A percentile compares a stretch with the other conserved stretches of the same genome.
These are phyloP conservation scores for Odontamblyopus rebecca DNA, from an alignment of 2,797 vertebrate species.

Conservation along the genomic window DNA sequence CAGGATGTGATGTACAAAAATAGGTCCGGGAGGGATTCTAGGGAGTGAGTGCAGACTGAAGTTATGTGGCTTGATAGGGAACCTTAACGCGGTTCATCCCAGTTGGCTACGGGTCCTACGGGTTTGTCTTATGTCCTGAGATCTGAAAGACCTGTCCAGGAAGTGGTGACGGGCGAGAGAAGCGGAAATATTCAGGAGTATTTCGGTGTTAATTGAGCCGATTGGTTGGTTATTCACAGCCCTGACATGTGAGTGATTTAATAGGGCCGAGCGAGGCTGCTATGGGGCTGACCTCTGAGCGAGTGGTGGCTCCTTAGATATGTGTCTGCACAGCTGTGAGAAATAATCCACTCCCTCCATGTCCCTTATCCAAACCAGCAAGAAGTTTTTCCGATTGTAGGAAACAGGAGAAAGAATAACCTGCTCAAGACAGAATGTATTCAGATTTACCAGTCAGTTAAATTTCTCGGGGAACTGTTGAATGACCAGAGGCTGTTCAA, in stretches of 20 bases:
- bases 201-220: slow-evolving; percentile 80
- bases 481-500: neutral
- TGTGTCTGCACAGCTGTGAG: slow-evolving; percentile 66
- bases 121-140: slow-evolving; percentile 67
- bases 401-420: slow-evolving; percentile 5
- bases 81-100: slow-evolving; percentile 29
- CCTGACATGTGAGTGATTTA: slow-evolving; percentile 75
- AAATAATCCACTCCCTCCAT: slow-evolving; percentile 47
- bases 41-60: slow-evolving; percentile 60
- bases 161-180: slow-evolving; percentile 74
- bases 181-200: slow-evolving; percentile 72
- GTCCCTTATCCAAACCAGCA: slow-evolving; percentile 48
- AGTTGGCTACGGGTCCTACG: slow-evolving; percentile 33
- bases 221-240: slow-evolving; percentile 77
- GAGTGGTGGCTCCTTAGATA: slow-evolving; percentile 66
- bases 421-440: neutral
- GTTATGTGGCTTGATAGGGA: slow-evolving; percentile 62
- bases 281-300: slow-evolving; percentile 49
- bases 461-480: neutral
- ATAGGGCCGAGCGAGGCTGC: slow-evolving; percentile 54
- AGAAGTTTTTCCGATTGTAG: slow-evolving; percentile 57
- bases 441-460: neutral
- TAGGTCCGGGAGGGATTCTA: slow-evolving; percentile 64
- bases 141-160: slow-evolving; percentile 63
- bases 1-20: slow-evolving; percentile 77